Conservation (phyloP, 1,140 invertebrate genomes). For the Caerostris extrusa region DNA sequence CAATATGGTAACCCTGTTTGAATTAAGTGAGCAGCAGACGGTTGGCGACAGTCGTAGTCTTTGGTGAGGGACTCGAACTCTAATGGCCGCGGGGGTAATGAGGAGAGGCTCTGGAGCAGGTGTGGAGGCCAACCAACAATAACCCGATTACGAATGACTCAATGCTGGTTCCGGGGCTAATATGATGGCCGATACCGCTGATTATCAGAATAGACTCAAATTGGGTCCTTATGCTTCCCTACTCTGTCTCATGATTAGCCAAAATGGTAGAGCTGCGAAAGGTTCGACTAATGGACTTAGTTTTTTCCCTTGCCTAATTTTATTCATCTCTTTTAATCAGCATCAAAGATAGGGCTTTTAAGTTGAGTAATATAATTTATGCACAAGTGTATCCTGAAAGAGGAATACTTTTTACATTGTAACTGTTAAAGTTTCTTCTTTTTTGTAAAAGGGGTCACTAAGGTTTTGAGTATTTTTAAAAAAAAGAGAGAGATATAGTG, state of each 20-base stretch:
- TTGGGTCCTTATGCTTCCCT: conserved; percentile 46
- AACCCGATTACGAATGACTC: conserved; percentile 74
- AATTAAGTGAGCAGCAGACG: neutral
- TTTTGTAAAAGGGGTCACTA: too few species aligned
- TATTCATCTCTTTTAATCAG: neutral
- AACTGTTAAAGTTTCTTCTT: too few species aligned
- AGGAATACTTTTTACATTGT: too few species aligned
- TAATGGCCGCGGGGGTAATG: conserved; percentile 59
- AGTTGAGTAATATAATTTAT: neutral
- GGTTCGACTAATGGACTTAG: neutral
- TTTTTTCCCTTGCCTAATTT: neutral
- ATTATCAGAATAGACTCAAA: conserved; percentile 70
- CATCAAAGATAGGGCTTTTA: neutral
- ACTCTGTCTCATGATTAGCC: neutral
- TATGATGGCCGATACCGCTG: conserved; percentile 73
- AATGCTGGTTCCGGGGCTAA: conserved; percentile 65
- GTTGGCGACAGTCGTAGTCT: neutral
- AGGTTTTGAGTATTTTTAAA: too few species aligned
- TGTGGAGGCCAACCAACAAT: conserved; percentile 54
- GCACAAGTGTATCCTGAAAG: neutral
- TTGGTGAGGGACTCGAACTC: conserved; percentile 24
- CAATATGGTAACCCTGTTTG: neutral
- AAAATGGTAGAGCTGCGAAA: neutral
- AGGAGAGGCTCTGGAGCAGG: conserved; percentile 47
- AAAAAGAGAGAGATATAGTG: too few species aligned